Evolutionary conservation across 1,140 invertebrate genomes (phyloP).

Genomic region (Lethocerus indicus): DNA sequence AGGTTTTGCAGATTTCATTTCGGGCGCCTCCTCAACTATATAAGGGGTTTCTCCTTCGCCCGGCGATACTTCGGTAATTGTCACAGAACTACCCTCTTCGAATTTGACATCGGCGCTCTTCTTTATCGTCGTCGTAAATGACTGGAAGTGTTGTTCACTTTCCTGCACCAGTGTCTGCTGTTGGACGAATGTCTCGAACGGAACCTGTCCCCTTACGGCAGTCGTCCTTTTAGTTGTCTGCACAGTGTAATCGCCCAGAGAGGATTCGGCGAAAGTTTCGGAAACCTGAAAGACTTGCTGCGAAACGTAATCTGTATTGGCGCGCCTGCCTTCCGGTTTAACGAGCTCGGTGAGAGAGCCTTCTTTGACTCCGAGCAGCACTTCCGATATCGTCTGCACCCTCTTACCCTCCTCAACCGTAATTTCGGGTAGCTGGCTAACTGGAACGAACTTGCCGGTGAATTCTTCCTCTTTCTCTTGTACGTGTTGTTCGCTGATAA

Average conservation of each 20-base stretch:
- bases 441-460: conserved; percentile 13
- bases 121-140: conserved; percentile 1
- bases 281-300: conserved; percentile 15
- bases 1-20: conserved; percentile 20
- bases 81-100: conserved; percentile 28
- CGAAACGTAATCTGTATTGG: conserved; percentile 10
- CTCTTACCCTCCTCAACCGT: conserved; percentile 16
- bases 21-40: conserved; percentile 25
- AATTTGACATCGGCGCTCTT: conserved; percentile 23
- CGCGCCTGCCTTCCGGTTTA: conserved; percentile 16
- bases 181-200: conserved; percentile 22
- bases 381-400: conserved; percentile 19
- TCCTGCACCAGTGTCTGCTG: conserved; percentile 21
- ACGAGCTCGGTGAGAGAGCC: conserved; percentile 12
- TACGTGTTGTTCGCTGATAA: conserved; percentile 20
- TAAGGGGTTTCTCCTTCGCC: conserved; percentile 23
- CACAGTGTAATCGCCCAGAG: conserved; percentile 12
- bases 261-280: conserved; percentile 15
- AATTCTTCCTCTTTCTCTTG: conserved; percentile 20
- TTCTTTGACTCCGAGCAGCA: conserved; percentile 19
- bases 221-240: conserved; percentile 15
- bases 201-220: conserved; percentile 22
- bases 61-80: conserved; percentile 29
- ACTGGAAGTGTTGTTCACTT: conserved; percentile 13
- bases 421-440: conserved; percentile 14